Percentiles rank a stretch among this genome's conserved stretches.
phyloP scores from a whole-genome alignment of 1,140 invertebrate species.

The Acromyrmex echinatior region DNA sequence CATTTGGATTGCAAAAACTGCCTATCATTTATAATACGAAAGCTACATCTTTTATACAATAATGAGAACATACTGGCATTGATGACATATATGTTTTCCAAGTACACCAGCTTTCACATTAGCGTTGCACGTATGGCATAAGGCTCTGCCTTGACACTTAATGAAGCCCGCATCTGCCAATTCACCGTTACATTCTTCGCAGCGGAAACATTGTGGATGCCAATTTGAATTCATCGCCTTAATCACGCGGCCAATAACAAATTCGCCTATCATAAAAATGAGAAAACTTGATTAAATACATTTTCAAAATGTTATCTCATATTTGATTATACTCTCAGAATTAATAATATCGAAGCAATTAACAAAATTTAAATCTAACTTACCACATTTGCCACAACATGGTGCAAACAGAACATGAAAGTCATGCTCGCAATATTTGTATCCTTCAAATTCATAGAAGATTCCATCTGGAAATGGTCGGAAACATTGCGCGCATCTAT shows the following conservation, averaged over 20 bases:
- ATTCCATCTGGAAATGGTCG: conserved; percentile 98
- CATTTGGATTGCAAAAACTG: background rate
- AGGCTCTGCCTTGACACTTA: conserved; percentile 95
- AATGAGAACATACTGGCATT: conserved; percentile 95
- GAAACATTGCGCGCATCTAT: conserved; percentile 99
- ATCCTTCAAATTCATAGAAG: conserved; percentile 99
- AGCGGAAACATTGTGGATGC: conserved; percentile 99
- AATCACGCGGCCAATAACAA: conserved; percentile 99
- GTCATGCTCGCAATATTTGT: conserved; percentile 99
- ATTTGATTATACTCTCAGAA: conserved; percentile 22
- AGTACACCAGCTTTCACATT: conserved; percentile 97
- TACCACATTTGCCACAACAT: conserved; percentile 98
- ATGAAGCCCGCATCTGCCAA: conserved; percentile 99
- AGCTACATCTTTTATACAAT: conserved; percentile 18
- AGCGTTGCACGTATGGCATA: conserved; percentile 99
- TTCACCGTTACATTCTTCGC: conserved; percentile 96
- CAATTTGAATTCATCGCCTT: conserved; percentile 99
- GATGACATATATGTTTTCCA: conserved; percentile 99
- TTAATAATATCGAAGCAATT: conserved; percentile 12
- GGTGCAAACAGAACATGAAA: conserved; percentile 99
- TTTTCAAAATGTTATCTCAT: background rate
- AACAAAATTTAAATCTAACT: conserved; percentile 77
- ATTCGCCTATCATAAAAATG: conserved; percentile 90
- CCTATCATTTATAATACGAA: conserved; percentile 3
- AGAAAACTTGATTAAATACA: conserved; percentile 46